phyloP scores from a whole-genome alignment of 2,888 invertebrate species.

The Synanthedon myopaeformis region DNA sequence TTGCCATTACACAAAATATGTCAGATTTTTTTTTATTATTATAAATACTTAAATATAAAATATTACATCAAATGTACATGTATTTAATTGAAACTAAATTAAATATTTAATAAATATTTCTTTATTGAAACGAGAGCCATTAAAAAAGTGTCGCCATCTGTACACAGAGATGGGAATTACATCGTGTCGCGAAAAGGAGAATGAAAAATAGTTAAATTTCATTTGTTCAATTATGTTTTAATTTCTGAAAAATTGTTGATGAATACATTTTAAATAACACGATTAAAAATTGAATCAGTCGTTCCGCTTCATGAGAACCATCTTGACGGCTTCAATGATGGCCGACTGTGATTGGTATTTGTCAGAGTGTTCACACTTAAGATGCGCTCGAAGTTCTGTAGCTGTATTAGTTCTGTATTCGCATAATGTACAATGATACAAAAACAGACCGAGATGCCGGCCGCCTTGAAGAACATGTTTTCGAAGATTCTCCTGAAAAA shows the following conservation, averaged over 20 bases:
- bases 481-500: constrained; percentile 83
- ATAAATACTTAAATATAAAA: too few species aligned
- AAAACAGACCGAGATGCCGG: constrained; percentile 80
- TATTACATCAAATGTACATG: too few species aligned
- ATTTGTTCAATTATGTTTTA: neutral
- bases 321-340: constrained; percentile 18
- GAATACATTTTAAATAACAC: too few species aligned
- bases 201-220: too few species aligned
- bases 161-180: too few species aligned
- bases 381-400: constrained; percentile 75
- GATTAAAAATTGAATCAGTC: neutral
- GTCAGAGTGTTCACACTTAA: constrained; percentile 67
- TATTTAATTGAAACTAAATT: too few species aligned
- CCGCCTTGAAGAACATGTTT: constrained; percentile 86
- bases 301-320: constrained; percentile 10
- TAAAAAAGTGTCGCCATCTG: too few species aligned
- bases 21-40: too few species aligned
- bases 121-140: too few species aligned
- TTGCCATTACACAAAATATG: too few species aligned
- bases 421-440: constrained; percentile 84
- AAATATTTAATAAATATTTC: too few species aligned
- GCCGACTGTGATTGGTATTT: constrained; percentile 64
- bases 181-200: too few species aligned
- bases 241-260: neutral
- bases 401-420: constrained; percentile 73